Conservation (phyloP, 1,140 invertebrate species). For the Orius laevigatus region DNA sequence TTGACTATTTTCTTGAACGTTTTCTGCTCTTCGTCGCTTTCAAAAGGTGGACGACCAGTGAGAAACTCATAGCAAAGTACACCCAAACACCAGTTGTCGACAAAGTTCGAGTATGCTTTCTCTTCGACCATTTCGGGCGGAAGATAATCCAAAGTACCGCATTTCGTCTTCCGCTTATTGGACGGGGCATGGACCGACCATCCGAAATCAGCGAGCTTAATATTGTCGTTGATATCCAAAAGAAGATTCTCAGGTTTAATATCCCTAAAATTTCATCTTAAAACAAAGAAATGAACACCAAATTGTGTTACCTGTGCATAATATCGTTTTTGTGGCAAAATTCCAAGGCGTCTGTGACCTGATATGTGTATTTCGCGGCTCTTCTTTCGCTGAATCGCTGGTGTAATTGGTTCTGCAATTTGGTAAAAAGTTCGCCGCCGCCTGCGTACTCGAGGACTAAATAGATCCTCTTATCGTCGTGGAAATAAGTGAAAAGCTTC, state of each 20-base stretch:
- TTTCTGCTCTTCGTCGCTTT: slow-evolving; percentile 54
- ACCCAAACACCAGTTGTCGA: slow-evolving; percentile 84
- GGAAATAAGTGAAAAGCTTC: slow-evolving; percentile 76
- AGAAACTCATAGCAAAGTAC: slow-evolving; percentile 91
- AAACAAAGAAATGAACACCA: not conserved
- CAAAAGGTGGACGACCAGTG: slow-evolving; percentile 86
- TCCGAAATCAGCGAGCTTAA: slow-evolving; percentile 88
- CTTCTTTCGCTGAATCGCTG: slow-evolving; percentile 31
- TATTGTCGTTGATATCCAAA: slow-evolving; percentile 51
- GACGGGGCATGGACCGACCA: slow-evolving; percentile 90
- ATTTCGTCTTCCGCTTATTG: slow-evolving; percentile 71
- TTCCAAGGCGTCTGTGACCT: slow-evolving; percentile 77
- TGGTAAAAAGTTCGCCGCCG: slow-evolving; percentile 73
- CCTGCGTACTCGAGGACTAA: slow-evolving; percentile 85
- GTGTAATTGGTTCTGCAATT: slow-evolving; percentile 47
- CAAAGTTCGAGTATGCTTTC: slow-evolving; percentile 54
- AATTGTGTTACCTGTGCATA: slow-evolving; percentile 57
- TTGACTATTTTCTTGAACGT: slow-evolving; percentile 71
- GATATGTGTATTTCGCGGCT: slow-evolving; percentile 66
- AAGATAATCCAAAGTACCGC: slow-evolving; percentile 84
- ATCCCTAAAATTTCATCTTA: slow-evolving; percentile 34
- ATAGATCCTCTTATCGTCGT: slow-evolving; percentile 77
- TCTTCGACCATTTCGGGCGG: slow-evolving; percentile 82
- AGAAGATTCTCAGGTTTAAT: slow-evolving; percentile 87
- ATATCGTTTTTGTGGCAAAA: slow-evolving; percentile 82